Evolutionary conservation across 2,797 vertebrate species (phyloP).

Genomic region (Gymnopithys bicolor): DNA sequence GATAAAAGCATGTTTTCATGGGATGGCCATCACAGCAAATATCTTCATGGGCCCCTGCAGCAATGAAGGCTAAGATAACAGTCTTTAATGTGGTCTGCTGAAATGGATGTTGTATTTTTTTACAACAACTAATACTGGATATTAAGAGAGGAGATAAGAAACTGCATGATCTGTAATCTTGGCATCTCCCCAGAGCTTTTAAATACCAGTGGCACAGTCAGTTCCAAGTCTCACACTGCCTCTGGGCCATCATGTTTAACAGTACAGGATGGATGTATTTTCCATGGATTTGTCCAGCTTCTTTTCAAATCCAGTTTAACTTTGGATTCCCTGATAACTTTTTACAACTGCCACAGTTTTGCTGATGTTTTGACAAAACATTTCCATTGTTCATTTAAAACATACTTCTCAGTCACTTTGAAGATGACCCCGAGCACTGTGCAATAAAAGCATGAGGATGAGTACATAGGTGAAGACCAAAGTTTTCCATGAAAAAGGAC

Average conservation of each 20-base stretch:
- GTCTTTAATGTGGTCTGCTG: neutral
- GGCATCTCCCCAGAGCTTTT: neutral
- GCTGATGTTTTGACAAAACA: rapidly evolving
- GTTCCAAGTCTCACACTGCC: neutral
- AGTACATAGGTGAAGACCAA: neutral
- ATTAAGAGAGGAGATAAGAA: neutral
- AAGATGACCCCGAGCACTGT: neutral
- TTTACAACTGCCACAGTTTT: neutral
- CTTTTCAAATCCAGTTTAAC: neutral
- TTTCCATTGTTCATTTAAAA: neutral
- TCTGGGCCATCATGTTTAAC: neutral
- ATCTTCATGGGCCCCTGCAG: neutral
- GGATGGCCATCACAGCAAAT: neutral
- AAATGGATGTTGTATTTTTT: neutral
- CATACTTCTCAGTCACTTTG: neutral
- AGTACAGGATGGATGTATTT: neutral
- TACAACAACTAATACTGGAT: neutral
- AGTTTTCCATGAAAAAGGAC: neutral
- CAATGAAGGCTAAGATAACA: neutral
- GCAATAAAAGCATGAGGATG: neutral
- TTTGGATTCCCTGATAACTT: neutral
- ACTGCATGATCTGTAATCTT: neutral
- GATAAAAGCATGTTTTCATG: neutral
- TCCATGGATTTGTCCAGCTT: neutral
- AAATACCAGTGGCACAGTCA: neutral